Evolutionary conservation across 2,888 invertebrate species (phyloP), one percentile per base, ranked within the genome.

Genomic region (Rhogogaster chlorosoma): DNA sequence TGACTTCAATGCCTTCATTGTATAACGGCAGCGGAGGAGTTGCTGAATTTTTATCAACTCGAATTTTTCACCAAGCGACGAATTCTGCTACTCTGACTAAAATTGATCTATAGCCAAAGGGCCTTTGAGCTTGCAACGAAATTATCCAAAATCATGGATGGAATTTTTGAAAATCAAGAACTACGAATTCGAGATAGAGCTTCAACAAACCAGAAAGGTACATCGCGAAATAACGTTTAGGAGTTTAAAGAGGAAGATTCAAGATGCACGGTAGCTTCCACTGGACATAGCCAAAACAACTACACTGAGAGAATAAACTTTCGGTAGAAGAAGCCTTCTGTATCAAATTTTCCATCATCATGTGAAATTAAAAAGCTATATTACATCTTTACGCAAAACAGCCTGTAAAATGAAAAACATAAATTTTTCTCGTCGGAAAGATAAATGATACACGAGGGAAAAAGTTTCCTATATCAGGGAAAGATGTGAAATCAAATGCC

Each of bases 241-340:
- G 12, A 61, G 6, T 80, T 80, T 80, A 80, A 80, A 80, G 80
- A 32, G 80, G 80, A 80, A 80, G 80, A 80, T 80, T 80, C 80
- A 38, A 49, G 61, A 80, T 57, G 38, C n/a, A 22, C n/a, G 15
- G n/a, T 38, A 22, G 61, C 2, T 61, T 36, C 12, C 9, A 22
- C n/a, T 61, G 6, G 32, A 32, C n/a, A 61, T 38, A 15, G 7
- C 12, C 9, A 38, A n/a, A 57, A n/a, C 78, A 80, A 26, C 22
- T 36, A 18, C 22, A 22, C 78, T 9, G 38, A 57, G 9, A 38
- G 38, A 36, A 61, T 36, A 22, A 32, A 67, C 32, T 32, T 67
- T 6, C 10, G 26, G 7, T 18, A 32, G 32, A 67, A 6, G 26
- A 32, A 32, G 15, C 15, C 15, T 32, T 32, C 18, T 18, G 32